Base-by-base conservation (phyloP, 2,888 invertebrate genomes). In the Macaria notata region DNA sequence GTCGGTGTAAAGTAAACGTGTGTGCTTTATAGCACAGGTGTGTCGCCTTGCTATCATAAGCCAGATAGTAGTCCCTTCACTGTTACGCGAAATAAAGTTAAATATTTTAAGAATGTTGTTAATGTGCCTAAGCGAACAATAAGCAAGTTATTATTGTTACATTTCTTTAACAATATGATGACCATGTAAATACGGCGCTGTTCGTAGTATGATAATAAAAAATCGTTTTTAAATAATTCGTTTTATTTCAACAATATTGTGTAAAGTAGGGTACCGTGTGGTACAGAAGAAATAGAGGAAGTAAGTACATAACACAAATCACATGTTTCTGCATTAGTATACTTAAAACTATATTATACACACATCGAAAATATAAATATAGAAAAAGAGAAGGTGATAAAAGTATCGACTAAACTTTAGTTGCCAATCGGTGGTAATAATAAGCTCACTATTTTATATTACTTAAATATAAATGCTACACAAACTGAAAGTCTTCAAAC, bases 161-260 rank as follows among this genome's bases (percentile, higher is more conserved):
- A 90, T 91, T 90, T 91, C 90, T 86, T 84, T 89, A 88, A 87
- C 90, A 90, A 90, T 90, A 90, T 89, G 81, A 86, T 82, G 84
- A 87, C 83, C 82, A 86, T 90, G 89, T 90, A 89, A 86, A 88
- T 90, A 88, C 88, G 87, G 86, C 89, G 88, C 91, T 88, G 90
- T 91, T 90, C 88, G 90, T 90, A 90, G 88, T 86, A 85, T 86
- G 84, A 84, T 87, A 89, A 88, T 88, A 88, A 84, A 77, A 80
- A 86, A 81, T 81, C 82, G 86, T 89, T 86, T 86, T 88, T 89
- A 88, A 80, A 75, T 72, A 58, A 62, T 62, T 73, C 64, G 72
- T 84, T 85, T 85, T 76, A 82, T 81, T 88, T 79, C 45, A 45
- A 39, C n/a, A 9, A 49, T 41, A 42, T 42, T 38, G 55, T 52